Base-by-base conservation (phyloP, 2,797 vertebrate genomes). In the Steatocranus sp. region DNA sequence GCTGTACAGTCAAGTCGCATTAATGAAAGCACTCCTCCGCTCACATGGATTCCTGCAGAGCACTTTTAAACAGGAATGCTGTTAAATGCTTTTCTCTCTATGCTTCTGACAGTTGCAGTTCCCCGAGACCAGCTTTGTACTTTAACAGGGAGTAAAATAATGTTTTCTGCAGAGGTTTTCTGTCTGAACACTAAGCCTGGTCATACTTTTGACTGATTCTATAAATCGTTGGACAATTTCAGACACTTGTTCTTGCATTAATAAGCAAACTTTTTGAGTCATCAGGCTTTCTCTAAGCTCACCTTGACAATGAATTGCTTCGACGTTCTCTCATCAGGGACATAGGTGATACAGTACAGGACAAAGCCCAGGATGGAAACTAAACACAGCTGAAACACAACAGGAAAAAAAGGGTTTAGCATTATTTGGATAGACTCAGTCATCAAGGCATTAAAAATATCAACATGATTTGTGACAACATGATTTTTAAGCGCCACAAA, bases 241-340 rank as follows among this genome's bases (percentile, higher is more conserved):
- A 81, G 38, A 70, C 23, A 4, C 12, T 36, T 73, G 68, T 73
- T 73, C 3, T 12, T 9, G 17, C 14, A 51, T 18, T 25, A 48
- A n/a, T 14, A 10, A n/a, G 25, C 11, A 66, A 46, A 46, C 9
- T 38, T 11, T 79, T 50, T 61, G 17, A 53, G 38, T 66, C 11
- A 80, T 66, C 14, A 11, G 41, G 7, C 43, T 25, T 56, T 68
- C n/a, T 20, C 14, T 25, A 8, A 73, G 80, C 92, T 94, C 95
- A 99, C 99, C 97, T 99, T 99, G 89, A 95, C 93, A 50, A 96
- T 91, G 91, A 99, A 99, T 53, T 99, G 98, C 70, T 94, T 61
- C 18, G 96, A 96, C 0, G 97, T 97, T 91, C 94, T 97, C 93
- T 99, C 99, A 2, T 99, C 97, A 0, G 98, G 97, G 50, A 95